Evolutionary conservation across 2,113 vertebrate species (phyloP).

Genomic region (Psittacula cyanocephala): DNA sequence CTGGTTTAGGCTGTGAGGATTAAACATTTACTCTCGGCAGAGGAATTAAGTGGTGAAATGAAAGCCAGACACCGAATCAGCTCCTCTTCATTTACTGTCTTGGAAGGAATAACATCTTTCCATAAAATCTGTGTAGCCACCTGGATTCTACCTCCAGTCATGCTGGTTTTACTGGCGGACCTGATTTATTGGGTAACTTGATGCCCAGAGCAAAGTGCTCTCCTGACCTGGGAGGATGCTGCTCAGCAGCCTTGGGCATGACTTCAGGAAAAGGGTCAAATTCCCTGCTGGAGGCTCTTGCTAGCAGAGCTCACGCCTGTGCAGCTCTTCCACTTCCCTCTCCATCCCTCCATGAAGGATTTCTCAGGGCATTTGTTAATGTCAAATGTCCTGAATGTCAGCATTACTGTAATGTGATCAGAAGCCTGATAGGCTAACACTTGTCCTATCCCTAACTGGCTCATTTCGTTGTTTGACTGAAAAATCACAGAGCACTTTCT

Average conservation of each 20-base stretch:
- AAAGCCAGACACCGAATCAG: background rate
- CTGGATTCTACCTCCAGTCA: background rate
- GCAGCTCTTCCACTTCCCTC: background rate
- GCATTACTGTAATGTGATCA: background rate
- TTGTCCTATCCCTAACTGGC: background rate
- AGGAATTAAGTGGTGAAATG: background rate
- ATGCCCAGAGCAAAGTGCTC: background rate
- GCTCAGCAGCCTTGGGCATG: accelerated
- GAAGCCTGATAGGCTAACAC: background rate
- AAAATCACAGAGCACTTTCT: background rate
- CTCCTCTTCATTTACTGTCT: background rate
- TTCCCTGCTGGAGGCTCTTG: background rate
- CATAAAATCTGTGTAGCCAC: background rate
- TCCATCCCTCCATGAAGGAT: background rate
- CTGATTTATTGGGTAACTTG: background rate
- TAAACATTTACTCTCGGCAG: background rate
- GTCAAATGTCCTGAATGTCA: background rate
- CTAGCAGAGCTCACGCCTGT: background rate
- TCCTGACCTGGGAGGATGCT: background rate
- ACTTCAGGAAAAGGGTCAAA: background rate
- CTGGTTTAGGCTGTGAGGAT: background rate
- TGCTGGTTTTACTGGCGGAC: background rate
- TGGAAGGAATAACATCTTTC: background rate
- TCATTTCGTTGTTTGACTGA: background rate
- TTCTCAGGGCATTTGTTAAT: background rate